phyloP scores from a whole-genome alignment of 1,140 invertebrate species.

The Zaprionus nigranus region DNA sequence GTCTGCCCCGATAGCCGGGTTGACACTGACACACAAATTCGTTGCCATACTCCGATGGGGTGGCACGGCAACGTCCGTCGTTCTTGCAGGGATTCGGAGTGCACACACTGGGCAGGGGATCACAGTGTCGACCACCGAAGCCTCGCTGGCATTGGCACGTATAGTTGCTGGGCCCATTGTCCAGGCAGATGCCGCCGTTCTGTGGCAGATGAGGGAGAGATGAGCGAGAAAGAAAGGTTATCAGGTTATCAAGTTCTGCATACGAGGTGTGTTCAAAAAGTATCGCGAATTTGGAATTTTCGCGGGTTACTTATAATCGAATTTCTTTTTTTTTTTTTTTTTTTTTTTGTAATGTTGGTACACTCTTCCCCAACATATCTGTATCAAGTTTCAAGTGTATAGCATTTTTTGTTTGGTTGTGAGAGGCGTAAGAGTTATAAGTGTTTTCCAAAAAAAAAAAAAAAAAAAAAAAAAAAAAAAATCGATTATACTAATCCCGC shows the following conservation, averaged over 20 bases:
- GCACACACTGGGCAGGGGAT: constrained; percentile 86
- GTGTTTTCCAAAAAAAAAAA: too few species aligned
- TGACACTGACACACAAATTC: constrained; percentile 66
- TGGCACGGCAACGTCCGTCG: constrained; percentile 88
- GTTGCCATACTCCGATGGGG: constrained; percentile 82
- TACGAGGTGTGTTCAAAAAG: too few species aligned
- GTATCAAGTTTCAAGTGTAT: too few species aligned
- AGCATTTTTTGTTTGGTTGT: too few species aligned
- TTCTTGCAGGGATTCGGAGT: constrained; percentile 90
- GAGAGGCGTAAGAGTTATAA: too few species aligned
- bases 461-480: too few species aligned
- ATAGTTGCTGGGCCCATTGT: constrained; percentile 71
- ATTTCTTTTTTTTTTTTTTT: too few species aligned
- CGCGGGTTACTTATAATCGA: too few species aligned
- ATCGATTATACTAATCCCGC: too few species aligned
- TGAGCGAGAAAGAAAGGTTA: background rate
- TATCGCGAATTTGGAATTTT: too few species aligned
- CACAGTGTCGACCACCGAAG: constrained; percentile 85
- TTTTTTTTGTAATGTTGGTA: too few species aligned
- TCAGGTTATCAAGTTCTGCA: background rate
- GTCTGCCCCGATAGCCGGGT: constrained; percentile 63
- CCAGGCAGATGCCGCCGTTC: constrained; percentile 91
- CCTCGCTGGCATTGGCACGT: constrained; percentile 87
- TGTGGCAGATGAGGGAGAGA: background rate
- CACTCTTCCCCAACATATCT: too few species aligned